Percentiles rank a stretch among this genome's conserved stretches.
These are phyloP conservation scores for Morinoia aosen DNA, from an alignment of 2,888 invertebrate species.

Conservation along the genomic window DNA sequence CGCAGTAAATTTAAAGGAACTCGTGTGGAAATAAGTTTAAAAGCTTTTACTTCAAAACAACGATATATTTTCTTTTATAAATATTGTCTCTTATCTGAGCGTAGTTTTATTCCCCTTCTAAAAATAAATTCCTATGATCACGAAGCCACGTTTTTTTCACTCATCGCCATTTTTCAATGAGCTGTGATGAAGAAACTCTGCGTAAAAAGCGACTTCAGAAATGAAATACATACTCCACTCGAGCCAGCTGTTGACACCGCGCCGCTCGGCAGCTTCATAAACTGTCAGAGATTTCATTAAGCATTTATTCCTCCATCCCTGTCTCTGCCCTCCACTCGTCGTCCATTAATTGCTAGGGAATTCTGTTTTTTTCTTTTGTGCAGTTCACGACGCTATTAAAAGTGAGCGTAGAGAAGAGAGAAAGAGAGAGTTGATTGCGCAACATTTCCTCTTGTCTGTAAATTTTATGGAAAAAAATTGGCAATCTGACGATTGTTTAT, in stretches of 20 bases:
- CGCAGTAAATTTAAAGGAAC: too few species aligned
- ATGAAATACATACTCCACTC: not conserved
- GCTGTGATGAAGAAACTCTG: too few species aligned
- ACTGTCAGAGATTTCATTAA: not conserved
- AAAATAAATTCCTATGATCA: too few species aligned
- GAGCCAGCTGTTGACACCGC: not conserved
- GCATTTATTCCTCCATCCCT: not conserved
- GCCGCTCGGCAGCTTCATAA: not conserved
- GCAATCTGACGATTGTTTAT: too few species aligned
- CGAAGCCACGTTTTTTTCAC: too few species aligned
- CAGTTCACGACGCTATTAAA: not conserved
- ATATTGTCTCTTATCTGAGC: too few species aligned
- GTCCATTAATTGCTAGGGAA: not conserved
- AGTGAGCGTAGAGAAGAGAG: not conserved
- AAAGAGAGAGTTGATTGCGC: not conserved
- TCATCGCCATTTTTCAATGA: too few species aligned
- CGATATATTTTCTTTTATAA: too few species aligned
- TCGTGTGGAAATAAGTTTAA: too few species aligned
- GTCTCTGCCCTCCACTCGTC: not conserved
- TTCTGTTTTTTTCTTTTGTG: not conserved
- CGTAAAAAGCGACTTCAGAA: not conserved
- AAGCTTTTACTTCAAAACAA: too few species aligned
- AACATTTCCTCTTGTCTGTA: not conserved
- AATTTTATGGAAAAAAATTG: too few species aligned
- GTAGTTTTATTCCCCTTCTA: too few species aligned